Evolutionary conservation across 1,140 invertebrate genomes (phyloP), one percentile per base, ranked within the genome.

Genomic region (Caenorhabditis brenneri): DNA sequence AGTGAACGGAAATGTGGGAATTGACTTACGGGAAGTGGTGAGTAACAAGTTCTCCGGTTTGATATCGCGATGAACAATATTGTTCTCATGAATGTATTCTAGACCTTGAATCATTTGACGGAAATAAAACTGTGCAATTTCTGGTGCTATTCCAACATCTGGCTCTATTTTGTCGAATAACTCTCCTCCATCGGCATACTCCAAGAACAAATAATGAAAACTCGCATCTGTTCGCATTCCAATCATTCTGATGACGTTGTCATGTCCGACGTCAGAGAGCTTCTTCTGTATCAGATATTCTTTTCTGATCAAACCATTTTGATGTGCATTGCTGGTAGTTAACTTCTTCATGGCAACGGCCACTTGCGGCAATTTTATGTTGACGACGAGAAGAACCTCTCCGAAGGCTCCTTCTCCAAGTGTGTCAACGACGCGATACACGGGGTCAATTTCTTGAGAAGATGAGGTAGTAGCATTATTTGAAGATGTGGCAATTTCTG

Each of bases 161-260:
- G 84, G 84, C 24, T 85, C 84, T 85, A 85, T 85, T 79, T 85
- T 65, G 33, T 85, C 84, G 39, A 85, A 85, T 19, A 85, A 46
- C 48, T 85, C 84, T 81, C 84, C 84, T 1, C 80, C 80, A 29
- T 85, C 84, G n/a, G 84, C 84, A 69, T 82, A 85, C 81, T 85
- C 84, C 16, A 85, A 27, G 29, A 85, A 85, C 2, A 85, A 53
- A 36, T 27, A 42, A 36, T 39, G 27, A 19, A 58, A 58, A 22
- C n/a, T 6, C 6, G 15, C 22, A 10, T 81, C 80, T 0, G 29
- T 27, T 22, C 53, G 29, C 36, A 58, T 55, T 60, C 80, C 80
- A 1, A 81, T 81, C 1, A 42, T 9, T 27, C 65, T 12, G n/a
- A 74, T 74, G 22, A 74, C 36, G n/a, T 74, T 74, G n/a, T 74